Conservation (phyloP, 1,140 invertebrate genomes). For the Leptinotarsa texana region DNA sequence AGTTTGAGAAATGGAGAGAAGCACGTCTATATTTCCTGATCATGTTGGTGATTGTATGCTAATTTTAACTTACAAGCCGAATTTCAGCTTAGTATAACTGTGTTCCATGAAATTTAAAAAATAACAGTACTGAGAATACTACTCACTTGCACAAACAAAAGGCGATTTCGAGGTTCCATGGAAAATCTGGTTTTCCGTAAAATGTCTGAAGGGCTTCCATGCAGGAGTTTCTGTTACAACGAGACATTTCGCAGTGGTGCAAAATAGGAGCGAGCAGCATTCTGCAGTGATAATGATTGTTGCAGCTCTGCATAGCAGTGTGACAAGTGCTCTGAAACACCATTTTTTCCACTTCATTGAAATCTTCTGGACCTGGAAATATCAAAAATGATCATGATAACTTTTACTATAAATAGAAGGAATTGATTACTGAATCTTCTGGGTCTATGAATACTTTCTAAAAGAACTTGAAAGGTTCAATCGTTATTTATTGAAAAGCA, state of each 20-base stretch:
- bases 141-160: slow-evolving; percentile 88
- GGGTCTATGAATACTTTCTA: no score
- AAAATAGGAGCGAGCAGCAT: slow-evolving; percentile 76
- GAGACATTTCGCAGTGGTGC: slow-evolving; percentile 74
- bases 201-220: slow-evolving; percentile 86
- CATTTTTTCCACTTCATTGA: slow-evolving; percentile 50
- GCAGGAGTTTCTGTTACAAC: slow-evolving; percentile 81
- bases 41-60: no score
- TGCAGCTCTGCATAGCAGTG: slow-evolving; percentile 72
- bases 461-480: no score
- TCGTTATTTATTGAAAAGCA: no score
- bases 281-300: slow-evolving; percentile 76
- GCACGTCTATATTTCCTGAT: no score
- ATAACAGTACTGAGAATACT: not conserved
- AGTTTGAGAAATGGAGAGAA: no score
- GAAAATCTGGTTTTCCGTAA: slow-evolving; percentile 76
- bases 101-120: no score
- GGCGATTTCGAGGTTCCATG: slow-evolving; percentile 83
- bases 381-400: not conserved
- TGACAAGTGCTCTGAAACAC: slow-evolving; percentile 76
- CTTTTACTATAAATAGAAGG: no score
- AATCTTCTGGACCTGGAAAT: slow-evolving; percentile 22
- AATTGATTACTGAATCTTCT: no score
- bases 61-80: no score
- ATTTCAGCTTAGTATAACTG: no score